These are phyloP conservation scores for Pogonophryne albipinna DNA, from an alignment of 2,797 vertebrate genomes.

Conservation along the genomic window DNA sequence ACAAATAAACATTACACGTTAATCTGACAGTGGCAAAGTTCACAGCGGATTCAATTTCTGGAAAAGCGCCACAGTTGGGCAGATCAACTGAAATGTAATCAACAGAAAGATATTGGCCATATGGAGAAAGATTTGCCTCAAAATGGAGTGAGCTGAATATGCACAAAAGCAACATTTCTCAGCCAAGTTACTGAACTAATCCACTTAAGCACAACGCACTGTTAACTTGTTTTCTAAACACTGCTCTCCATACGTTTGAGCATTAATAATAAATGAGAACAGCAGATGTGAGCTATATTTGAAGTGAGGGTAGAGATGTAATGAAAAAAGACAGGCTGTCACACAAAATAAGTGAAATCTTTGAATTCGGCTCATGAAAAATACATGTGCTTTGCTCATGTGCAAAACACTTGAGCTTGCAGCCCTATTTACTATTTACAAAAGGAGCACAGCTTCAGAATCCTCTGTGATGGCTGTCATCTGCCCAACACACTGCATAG, in stretches of 20 bases:
- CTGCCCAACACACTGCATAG: conserved; percentile 6
- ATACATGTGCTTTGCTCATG: conserved; percentile 24
- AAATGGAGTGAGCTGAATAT: conserved; percentile 12
- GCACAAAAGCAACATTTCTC: background rate
- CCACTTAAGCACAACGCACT: background rate
- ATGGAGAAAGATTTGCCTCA: conserved; percentile 6
- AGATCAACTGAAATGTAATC: conserved; percentile 31
- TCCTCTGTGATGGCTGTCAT: conserved; percentile 38
- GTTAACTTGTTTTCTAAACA: conserved; percentile 11
- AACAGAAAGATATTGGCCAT: conserved; percentile 26
- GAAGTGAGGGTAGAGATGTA: conserved; percentile 4
- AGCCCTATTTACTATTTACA: conserved; percentile 2
- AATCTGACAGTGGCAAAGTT: conserved; percentile 41
- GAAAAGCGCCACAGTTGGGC: conserved; percentile 22
- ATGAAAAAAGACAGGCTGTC: conserved; percentile 44
- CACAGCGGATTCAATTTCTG: conserved; percentile 12
- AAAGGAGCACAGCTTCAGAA: conserved; percentile 15
- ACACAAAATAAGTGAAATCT: conserved; percentile 41
- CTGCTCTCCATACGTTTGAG: background rate
- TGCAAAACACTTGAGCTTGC: conserved; percentile 39
- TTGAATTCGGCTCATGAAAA: conserved; percentile 46
- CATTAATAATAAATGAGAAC: conserved; percentile 47
- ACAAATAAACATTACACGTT: conserved; percentile 42
- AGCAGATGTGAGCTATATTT: conserved; percentile 12
- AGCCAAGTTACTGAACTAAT: conserved; percentile 12